Evolutionary conservation across 2,888 invertebrate genomes (phyloP).

Genomic region (Parelbella ahira): DNA sequence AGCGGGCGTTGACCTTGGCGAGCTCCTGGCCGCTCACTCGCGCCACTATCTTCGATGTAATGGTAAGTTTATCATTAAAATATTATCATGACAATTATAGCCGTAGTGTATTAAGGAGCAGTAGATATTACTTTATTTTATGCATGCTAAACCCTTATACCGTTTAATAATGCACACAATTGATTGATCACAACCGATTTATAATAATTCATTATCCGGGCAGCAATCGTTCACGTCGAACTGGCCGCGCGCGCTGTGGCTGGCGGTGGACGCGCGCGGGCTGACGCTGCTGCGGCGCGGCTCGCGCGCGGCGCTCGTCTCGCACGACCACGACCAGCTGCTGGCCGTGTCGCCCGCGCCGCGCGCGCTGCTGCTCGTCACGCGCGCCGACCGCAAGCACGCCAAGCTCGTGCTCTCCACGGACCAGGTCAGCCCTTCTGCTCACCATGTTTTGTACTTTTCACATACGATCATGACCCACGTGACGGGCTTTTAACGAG

Average conservation of each 20-base stretch:
- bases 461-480: too few species aligned
- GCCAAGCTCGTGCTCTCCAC: conserved; percentile 96
- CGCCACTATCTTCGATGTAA: conserved; percentile 82
- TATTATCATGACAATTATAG: too few species aligned
- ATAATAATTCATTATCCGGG: too few species aligned
- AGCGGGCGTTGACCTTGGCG: conserved; percentile 94
- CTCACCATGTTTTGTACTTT: too few species aligned
- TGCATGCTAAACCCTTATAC: too few species aligned
- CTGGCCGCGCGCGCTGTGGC: conserved; percentile 95
- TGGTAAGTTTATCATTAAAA: too few species aligned
- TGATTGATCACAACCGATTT: too few species aligned
- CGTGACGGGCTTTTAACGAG: too few species aligned
- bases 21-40: conserved; percentile 96
- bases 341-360: conserved; percentile 95
- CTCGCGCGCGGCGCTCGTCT: conserved; percentile 92
- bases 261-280: conserved; percentile 95
- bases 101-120: too few species aligned
- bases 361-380: conserved; percentile 95
- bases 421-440: too few species aligned
- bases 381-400: conserved; percentile 93
- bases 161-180: too few species aligned
- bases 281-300: conserved; percentile 94
- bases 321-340: conserved; percentile 94
- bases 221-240: conserved; percentile 98
- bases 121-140: too few species aligned